Evolutionary conservation across 2,888 invertebrate genomes (phyloP).

Genomic region (Caenorhabditis sulstoni): DNA sequence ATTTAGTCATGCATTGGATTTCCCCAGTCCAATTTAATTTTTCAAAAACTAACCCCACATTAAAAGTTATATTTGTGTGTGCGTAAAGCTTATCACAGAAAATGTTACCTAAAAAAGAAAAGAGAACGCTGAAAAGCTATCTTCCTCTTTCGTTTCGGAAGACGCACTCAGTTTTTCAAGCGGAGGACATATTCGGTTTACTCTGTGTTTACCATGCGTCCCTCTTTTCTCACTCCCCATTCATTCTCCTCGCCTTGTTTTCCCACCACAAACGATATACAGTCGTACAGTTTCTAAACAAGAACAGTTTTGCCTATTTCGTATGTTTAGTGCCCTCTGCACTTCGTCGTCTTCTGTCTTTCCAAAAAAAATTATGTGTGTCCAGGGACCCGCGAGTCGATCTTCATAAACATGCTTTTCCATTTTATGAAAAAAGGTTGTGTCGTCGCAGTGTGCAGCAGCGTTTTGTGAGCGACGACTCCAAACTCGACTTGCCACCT

Average conservation of each 20-base stretch:
- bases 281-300: slow-evolving; percentile 11
- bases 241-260: background rate
- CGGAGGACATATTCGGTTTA: too few species aligned
- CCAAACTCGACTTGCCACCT: slow-evolving; percentile 21
- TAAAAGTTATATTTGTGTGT: too few species aligned
- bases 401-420: background rate
- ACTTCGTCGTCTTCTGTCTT: slow-evolving; percentile 7
- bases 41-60: too few species aligned
- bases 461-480: slow-evolving; percentile 14
- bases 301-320: slow-evolving; percentile 17
- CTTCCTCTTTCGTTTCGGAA: too few species aligned
- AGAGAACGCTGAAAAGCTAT: too few species aligned
- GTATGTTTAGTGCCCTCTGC: slow-evolving; percentile 10
- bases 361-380: slow-evolving; percentile 7
- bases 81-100: too few species aligned
- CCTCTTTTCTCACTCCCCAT: slow-evolving; percentile 7
- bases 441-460: background rate
- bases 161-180: too few species aligned
- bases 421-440: slow-evolving; percentile 10
- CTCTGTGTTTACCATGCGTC: slow-evolving; percentile 3
- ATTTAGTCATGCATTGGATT: too few species aligned
- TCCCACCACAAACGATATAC: slow-evolving; percentile 2
- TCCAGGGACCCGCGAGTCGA: background rate
- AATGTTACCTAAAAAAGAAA: too few species aligned
- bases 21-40: too few species aligned